Base-by-base conservation (phyloP, 2,113 vertebrate genomes). In the Ia io region DNA sequence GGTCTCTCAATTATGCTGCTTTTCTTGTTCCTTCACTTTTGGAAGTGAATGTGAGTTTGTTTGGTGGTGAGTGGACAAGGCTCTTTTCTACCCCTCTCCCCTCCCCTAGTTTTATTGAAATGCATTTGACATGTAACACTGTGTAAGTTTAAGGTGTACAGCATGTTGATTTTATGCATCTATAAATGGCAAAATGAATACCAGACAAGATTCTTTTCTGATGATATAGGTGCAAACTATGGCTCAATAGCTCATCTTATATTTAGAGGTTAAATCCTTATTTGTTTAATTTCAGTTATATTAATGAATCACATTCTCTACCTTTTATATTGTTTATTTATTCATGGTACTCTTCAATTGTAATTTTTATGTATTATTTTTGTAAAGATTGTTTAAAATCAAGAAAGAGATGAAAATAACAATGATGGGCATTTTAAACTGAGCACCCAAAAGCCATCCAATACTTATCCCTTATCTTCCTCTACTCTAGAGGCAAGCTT, bases 201-300 rank as follows among this genome's bases (percentile, higher is more conserved):
- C 4, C 9, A 89, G 47, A 11, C 44, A 76, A 74, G 78, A 30
- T 65, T 65, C 7, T 65, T 90, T 53, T 82, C 30, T 25, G 32
- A 74, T 47, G 11, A 79, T 28, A 30, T 2, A 56, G 25, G 1
- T 56, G 6, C 16, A 71, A 73, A 86, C 3, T 42, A 16, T 67
- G 53, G 28, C 9, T 89, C 35, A 76, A 59, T 4, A 56, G 61
- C 2, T 30, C 4, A 16, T 79, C 51, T 59, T 42, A n/a, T 37
- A 91, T 89, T 93, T 91, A 42, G 11, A 61, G 18, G 23, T 85
- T 82, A 95, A 82, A 85, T 73, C 18, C 25, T 79, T 79, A n/a
- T 86, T 74, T 63, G 25, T 13, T 70, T 69, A 51, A 82, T 42
- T 71, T 82, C 2, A 67, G 18, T 51, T 35, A 77, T 9, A 92